Evolutionary conservation across 2,797 vertebrate species (phyloP), one percentile per base, ranked within the genome.

Genomic region (Eupleurogrammus muticus): DNA sequence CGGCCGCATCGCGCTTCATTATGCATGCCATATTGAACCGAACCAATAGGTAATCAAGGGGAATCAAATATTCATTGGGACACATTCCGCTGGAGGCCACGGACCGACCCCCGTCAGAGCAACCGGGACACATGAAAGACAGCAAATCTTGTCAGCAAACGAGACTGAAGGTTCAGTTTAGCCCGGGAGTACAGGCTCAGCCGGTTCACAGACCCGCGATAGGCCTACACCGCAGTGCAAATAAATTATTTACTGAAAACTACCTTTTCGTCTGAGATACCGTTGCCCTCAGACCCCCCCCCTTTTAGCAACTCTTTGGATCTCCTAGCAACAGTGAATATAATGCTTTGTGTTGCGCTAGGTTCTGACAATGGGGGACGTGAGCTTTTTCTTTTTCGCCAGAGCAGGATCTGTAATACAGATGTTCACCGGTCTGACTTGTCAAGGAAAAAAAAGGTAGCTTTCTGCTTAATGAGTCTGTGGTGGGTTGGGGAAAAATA

Each of bases 31-130:
- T 83, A 90, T 88, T 80, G 87, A 92, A 82, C 83, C 84, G 81
- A 88, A 88, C 65, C 81, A 76, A 88, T 82, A 73, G 75, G 61
- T 90, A 90, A 92, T 93, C 88, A 91, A 79, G 77, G 73, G 34
- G 74, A 83, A 90, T 91, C 86, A 91, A 92, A 91, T 92, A 93
- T 92, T 92, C 78, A 92, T 88, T 80, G 77, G 61, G 72, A 83
- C 73, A 78, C 62, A 79, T 81, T 79, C 77, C n/a, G 77, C 84
- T 58, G 44, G 66, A 76, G 89, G 79, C 73, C 77, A 72, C 55
- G 14, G 46, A 35, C 32, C 17, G 17, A 70, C 70, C 36, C 28
- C 36, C 14, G 50, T 23, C 63, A 8, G 66, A 76, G 63, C 52
- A 51, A 72, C 20, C n/a, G 80, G 70, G 70, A 75, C 70, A 56